Evolutionary conservation across 2,888 invertebrate genomes (phyloP).

Genomic region (Ormyrus rosae): DNA sequence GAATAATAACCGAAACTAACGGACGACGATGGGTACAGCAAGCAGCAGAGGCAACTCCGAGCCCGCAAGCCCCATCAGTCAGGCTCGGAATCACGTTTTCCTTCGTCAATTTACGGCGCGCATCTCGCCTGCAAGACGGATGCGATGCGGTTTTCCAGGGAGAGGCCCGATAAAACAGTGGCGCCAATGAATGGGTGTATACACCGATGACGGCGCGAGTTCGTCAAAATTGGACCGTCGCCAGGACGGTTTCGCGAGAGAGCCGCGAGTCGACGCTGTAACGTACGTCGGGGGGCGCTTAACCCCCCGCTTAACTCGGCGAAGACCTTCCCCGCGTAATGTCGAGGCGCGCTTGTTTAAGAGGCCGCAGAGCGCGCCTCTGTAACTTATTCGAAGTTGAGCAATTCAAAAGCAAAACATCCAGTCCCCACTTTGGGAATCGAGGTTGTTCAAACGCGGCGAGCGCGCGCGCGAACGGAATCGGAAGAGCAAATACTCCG

Average conservation of each 20-base stretch:
- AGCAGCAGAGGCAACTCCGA: too few species aligned
- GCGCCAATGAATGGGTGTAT: constrained; percentile 66
- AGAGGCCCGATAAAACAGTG: constrained; percentile 66
- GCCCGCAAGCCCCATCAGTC: too few species aligned
- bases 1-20: too few species aligned
- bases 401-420: too few species aligned
- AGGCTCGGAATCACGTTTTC: not conserved
- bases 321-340: too few species aligned
- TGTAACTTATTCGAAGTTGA: too few species aligned
- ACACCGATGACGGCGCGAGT: constrained; percentile 68
- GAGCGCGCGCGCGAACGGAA: too few species aligned
- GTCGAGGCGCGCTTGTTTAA: not conserved
- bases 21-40: too few species aligned
- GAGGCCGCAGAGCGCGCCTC: too few species aligned
- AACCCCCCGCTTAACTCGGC: not conserved
- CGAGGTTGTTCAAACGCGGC: too few species aligned
- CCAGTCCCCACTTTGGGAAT: too few species aligned
- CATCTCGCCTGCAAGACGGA: not conserved
- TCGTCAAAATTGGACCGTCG: constrained; percentile 71
- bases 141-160: constrained; percentile 22
- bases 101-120: not conserved
- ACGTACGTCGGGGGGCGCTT: constrained; percentile 19
- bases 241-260: constrained; percentile 60
- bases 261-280: constrained; percentile 11
- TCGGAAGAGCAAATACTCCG: too few species aligned